Percentiles rank a stretch among this genome's conserved stretches.
phyloP scores from a whole-genome alignment of 2,113 vertebrate genomes.

The Sinocyclocheilus rhinocerous region DNA sequence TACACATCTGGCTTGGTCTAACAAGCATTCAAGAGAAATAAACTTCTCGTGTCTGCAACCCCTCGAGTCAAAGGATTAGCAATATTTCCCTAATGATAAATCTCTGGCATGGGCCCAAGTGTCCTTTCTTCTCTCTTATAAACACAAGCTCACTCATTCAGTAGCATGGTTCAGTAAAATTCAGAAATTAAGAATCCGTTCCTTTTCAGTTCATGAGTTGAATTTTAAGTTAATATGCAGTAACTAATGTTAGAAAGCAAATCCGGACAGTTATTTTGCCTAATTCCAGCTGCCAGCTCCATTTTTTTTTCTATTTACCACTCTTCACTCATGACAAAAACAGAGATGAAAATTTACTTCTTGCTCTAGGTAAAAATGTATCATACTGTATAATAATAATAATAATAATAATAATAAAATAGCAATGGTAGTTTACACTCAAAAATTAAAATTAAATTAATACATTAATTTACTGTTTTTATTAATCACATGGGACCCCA shows the following conservation, averaged over 20 bases:
- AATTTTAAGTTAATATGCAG: background rate
- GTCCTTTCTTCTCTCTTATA: background rate
- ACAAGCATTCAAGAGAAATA: background rate
- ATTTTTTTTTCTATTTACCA: background rate
- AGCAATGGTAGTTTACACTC: too few species aligned
- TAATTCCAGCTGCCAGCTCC: background rate
- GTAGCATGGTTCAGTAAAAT: background rate
- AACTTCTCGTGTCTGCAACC: background rate
- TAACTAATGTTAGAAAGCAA: background rate
- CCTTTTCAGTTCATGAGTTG: background rate
- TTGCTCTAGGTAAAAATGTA: background rate
- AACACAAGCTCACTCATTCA: background rate
- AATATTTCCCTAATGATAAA: slow-evolving; percentile 4
- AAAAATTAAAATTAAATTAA: too few species aligned
- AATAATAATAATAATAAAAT: too few species aligned
- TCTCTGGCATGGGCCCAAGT: slow-evolving; percentile 3
- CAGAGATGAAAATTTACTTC: background rate
- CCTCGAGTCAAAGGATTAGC: slow-evolving; percentile 21
- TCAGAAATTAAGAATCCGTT: too few species aligned
- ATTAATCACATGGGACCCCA: background rate
- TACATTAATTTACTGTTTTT: background rate
- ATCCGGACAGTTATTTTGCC: background rate
- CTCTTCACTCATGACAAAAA: background rate
- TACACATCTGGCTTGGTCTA: background rate
- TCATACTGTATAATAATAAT: background rate